Percentiles rank a stretch among this genome's conserved stretches.
phyloP scores from a whole-genome alignment of 2,888 invertebrate genomes.

The Azorinus chamasolen region DNA sequence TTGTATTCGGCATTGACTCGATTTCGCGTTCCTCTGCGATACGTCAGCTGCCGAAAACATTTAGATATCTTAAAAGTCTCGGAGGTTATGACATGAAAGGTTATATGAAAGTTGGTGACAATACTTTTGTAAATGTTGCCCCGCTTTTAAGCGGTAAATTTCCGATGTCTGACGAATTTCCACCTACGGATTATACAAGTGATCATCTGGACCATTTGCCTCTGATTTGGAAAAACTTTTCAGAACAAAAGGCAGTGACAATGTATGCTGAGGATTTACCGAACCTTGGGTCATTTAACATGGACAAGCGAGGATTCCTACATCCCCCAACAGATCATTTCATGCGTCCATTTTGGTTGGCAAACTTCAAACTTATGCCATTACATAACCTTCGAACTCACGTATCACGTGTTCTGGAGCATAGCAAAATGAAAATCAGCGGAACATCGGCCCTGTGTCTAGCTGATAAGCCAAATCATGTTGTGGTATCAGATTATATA shows the following conservation, averaged over 20 bases:
- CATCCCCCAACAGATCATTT: constrained; percentile 57
- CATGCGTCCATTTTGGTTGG: constrained; percentile 58
- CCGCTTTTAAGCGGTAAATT: constrained; percentile 22
- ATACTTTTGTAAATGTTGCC: constrained; percentile 31
- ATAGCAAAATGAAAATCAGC: constrained; percentile 42
- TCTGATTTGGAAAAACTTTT: constrained; percentile 55
- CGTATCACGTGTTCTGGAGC: constrained; percentile 38
- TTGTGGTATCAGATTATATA: constrained; percentile 83
- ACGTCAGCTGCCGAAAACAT: constrained; percentile 42
- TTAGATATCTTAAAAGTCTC: constrained; percentile 8
- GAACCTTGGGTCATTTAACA: constrained; percentile 40
- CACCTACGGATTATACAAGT: background rate
- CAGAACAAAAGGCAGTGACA: constrained; percentile 30
- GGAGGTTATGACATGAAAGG: constrained; percentile 31
- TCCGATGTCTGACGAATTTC: background rate
- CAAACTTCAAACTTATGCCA: constrained; percentile 41
- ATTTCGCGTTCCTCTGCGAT: constrained; percentile 40
- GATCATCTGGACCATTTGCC: constrained; percentile 42
- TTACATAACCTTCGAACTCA: constrained; percentile 32
- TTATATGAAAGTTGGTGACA: constrained; percentile 44
- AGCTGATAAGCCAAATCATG: constrained; percentile 90
- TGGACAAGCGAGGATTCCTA: constrained; percentile 32
- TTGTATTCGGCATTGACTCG: constrained; percentile 53
- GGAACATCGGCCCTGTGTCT: constrained; percentile 88
- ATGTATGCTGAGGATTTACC: constrained; percentile 55